phyloP scores from a whole-genome alignment of 2,113 vertebrate species.

The Manacus vitellinus region DNA sequence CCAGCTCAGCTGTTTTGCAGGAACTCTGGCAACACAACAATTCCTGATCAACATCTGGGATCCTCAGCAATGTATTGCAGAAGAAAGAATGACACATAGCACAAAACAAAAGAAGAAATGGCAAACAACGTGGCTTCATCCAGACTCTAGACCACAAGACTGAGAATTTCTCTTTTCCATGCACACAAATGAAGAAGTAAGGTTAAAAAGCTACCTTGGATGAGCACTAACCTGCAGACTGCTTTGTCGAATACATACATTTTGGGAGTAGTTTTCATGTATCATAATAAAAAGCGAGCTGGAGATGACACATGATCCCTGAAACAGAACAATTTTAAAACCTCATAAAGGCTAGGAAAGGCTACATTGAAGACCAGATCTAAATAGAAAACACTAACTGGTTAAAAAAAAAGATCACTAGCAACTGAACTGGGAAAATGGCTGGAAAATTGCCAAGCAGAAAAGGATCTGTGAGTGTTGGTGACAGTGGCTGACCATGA shows the following conservation, averaged over 20 bases:
- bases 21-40: background rate
- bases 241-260: background rate
- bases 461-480: background rate
- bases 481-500: rapidly evolving
- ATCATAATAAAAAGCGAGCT: background rate
- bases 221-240: background rate
- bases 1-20: background rate
- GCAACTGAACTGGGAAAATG: background rate
- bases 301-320: background rate
- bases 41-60: background rate
- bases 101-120: background rate
- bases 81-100: background rate
- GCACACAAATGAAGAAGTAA: background rate
- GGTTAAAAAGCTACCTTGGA: background rate
- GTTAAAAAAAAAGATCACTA: background rate
- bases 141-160: background rate
- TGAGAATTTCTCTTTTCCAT: background rate
- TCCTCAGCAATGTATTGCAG: background rate
- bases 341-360: background rate
- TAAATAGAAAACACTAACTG: background rate
- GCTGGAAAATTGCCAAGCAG: background rate
- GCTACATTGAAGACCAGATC: background rate
- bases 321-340: background rate
- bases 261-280: background rate
- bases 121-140: background rate